These are phyloP conservation scores for Lasioglossum leucozonium DNA, from an alignment of 2,888 invertebrate species.

Conservation along the genomic window DNA sequence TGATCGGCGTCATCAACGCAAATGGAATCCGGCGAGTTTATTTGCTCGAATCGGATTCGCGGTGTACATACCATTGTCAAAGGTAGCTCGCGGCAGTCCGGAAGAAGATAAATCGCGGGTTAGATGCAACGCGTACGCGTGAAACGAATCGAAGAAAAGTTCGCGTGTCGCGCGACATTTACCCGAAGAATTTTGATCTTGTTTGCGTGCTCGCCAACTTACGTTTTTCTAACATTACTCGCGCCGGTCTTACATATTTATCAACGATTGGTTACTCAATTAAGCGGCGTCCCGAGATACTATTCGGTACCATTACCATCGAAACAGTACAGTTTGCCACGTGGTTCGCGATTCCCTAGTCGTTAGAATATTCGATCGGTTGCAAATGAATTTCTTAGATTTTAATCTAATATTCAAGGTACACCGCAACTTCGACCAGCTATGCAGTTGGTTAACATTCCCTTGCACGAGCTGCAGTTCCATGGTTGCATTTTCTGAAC, in stretches of 20 bases:
- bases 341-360: background rate
- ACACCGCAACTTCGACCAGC: background rate
- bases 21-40: constrained; percentile 20
- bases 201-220: constrained; percentile 18
- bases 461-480: background rate
- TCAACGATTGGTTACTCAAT: constrained; percentile 40
- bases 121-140: background rate
- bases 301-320: background rate
- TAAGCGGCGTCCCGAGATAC: background rate
- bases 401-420: background rate
- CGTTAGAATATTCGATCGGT: background rate
- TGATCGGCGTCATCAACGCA: constrained; percentile 10
- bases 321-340: background rate
- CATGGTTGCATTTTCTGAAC: background rate
- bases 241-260: constrained; percentile 22
- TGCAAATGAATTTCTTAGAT: background rate
- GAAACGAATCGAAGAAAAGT: constrained; percentile 7
- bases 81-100: background rate
- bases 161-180: constrained; percentile 28
- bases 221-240: constrained; percentile 11
- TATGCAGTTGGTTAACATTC: background rate
- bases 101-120: constrained; percentile 25
- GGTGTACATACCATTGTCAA: constrained; percentile 24
- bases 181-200: constrained; percentile 34
- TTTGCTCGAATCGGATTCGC: constrained; percentile 7